phyloP scores from a whole-genome alignment of 1,140 invertebrate genomes.

The Drosophila ohnishii region DNA sequence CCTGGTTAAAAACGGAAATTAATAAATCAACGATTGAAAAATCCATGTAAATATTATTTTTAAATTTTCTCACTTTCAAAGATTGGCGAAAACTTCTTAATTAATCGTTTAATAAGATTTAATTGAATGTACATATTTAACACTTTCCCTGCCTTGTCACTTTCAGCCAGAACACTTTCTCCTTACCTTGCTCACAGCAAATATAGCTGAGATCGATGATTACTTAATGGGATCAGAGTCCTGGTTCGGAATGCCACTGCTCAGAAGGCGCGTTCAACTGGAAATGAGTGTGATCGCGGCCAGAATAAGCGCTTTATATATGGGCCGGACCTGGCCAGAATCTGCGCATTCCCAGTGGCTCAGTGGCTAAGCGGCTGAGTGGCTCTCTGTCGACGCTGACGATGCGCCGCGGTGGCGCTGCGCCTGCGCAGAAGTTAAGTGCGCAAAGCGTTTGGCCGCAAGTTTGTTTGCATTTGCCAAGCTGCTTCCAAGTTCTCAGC shows the following conservation, averaged over 20 bases:
- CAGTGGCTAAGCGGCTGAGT: constrained; percentile 3
- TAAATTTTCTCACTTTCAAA: too few species aligned
- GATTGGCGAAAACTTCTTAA: too few species aligned
- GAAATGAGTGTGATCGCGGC: constrained; percentile 62
- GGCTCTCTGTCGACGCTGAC: constrained; percentile 32
- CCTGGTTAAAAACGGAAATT: too few species aligned
- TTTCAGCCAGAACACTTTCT: constrained; percentile 2
- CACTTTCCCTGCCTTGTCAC: not conserved
- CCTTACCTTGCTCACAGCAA: constrained; percentile 16
- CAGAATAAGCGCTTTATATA: constrained; percentile 71
- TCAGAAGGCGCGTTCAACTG: constrained; percentile 45
- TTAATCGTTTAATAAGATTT: not conserved
- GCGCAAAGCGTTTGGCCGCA: constrained; percentile 20
- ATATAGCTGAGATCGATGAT: not conserved
- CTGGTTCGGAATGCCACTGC: constrained; percentile 17
- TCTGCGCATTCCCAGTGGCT: constrained; percentile 58
- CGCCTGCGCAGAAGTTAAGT: constrained; percentile 55
- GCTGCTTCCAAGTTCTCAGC: constrained; percentile 35
- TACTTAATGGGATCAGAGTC: constrained; percentile 14
- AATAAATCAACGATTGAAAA: too few species aligned
- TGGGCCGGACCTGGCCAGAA: constrained; percentile 56
- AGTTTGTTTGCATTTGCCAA: constrained; percentile 60
- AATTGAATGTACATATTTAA: not conserved
- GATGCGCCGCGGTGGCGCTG: constrained; percentile 27
- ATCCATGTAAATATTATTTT: too few species aligned